Evolutionary conservation across 2,113 vertebrate species (phyloP).

Genomic region (Sitta europaea): DNA sequence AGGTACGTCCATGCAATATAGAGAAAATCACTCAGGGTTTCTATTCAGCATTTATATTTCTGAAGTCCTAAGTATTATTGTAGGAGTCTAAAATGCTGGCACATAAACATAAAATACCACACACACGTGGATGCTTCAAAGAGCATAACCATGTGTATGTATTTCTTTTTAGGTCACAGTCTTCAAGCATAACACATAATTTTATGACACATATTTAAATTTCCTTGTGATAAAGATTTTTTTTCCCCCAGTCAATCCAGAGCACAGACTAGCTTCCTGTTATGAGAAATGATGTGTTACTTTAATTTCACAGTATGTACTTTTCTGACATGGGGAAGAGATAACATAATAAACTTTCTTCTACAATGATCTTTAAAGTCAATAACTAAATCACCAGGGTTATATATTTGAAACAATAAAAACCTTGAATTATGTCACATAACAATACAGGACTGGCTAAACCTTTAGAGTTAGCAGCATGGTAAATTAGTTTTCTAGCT

Average conservation of each 20-base stretch:
- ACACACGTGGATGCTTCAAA: not conserved
- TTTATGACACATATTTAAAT: not conserved
- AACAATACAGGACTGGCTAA: not conserved
- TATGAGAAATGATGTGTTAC: not conserved
- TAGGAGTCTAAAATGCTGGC: not conserved
- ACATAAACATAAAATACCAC: not conserved
- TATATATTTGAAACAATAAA: not conserved
- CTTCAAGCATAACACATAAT: not conserved
- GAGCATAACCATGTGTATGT: not conserved
- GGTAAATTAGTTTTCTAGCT: not conserved
- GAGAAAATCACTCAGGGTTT: not conserved
- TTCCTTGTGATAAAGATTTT: not conserved
- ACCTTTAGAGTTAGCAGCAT: not conserved
- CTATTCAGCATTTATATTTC: not conserved
- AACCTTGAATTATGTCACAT: not conserved
- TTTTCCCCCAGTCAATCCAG: not conserved
- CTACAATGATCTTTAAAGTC: conserved; percentile 9
- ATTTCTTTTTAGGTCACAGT: not conserved
- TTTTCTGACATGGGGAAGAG: not conserved
- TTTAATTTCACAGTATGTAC: conserved; percentile 36
- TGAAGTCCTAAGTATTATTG: not conserved
- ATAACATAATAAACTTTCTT: conserved; percentile 19
- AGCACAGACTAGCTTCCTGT: not conserved
- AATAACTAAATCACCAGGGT: not conserved
- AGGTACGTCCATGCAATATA: not conserved